These are phyloP conservation scores for Myrmecophaga tridactyla DNA, from an alignment of 2,113 vertebrate species.

Conservation along the genomic window DNA sequence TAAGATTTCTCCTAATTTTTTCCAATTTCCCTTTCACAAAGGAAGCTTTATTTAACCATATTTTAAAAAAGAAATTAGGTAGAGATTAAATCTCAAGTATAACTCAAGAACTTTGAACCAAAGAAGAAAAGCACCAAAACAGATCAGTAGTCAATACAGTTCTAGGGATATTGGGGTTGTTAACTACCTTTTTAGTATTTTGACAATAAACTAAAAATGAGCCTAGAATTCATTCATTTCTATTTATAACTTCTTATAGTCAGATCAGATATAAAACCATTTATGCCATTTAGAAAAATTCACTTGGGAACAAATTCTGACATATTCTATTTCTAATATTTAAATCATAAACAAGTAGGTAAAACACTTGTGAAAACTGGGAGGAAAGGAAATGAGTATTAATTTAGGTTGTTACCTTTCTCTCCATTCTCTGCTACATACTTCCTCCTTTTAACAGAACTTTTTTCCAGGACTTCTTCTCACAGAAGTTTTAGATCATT, in stretches of 20 bases:
- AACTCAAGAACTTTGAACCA: conserved; percentile 31
- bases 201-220: neutral
- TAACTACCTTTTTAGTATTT: neutral
- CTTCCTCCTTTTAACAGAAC: neutral
- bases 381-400: neutral
- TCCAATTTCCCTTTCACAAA: conserved; percentile 47
- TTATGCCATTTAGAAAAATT: conserved; percentile 4
- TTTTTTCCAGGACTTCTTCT: neutral
- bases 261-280: neutral
- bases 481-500: neutral
- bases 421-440: neutral
- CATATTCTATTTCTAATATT: neutral
- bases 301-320: conserved; percentile 25
- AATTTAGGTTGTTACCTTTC: neutral
- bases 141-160: conserved; percentile 44
- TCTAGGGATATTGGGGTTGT: neutral
- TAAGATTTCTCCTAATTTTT: conserved; percentile 60
- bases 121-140: conserved; percentile 63
- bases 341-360: neutral
- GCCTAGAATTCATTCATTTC: neutral
- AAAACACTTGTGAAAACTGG: neutral
- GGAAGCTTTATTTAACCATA: conserved; percentile 65
- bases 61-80: conserved; percentile 62
- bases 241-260: neutral
- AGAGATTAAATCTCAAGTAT: conserved; percentile 66